phyloP scores from a whole-genome alignment of 2,888 invertebrate genomes.

The Meganola albula region DNA sequence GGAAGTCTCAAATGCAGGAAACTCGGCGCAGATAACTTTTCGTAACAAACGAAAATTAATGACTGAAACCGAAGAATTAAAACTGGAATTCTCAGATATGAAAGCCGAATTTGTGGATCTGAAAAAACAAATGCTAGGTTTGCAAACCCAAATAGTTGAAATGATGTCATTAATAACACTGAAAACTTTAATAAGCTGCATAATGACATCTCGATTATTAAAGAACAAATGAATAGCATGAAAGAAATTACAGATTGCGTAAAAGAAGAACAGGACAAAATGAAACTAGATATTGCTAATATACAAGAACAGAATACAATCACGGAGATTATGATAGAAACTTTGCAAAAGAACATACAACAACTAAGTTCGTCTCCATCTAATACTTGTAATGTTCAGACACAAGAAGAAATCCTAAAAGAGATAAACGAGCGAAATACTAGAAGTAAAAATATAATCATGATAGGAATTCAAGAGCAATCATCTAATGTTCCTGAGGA shows the following conservation, averaged over 20 bases:
- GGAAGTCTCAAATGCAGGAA: no score
- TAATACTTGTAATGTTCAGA: neutral
- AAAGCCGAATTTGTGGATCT: no score
- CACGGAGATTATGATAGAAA: neutral
- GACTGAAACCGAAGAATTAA: no score
- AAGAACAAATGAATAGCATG: neutral
- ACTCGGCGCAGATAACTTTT: no score
- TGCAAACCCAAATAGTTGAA: no score
- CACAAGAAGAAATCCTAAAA: neutral
- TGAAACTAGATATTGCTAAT: neutral
- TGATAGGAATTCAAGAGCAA: constrained; percentile 2
- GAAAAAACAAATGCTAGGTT: no score
- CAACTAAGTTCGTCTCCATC: neutral
- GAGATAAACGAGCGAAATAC: constrained; percentile 1
- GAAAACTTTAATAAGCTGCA: neutral
- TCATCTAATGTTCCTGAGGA: neutral
- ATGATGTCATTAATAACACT: no score
- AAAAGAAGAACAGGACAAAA: neutral
- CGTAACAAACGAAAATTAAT: no score
- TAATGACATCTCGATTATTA: neutral
- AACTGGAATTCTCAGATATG: no score
- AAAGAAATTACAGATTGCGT: neutral
- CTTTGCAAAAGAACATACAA: neutral
- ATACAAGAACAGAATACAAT: neutral
- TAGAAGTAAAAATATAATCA: constrained; percentile 2